Base-by-base conservation (phyloP, 1,140 invertebrate species). In the Leptopilina boulardi region DNA sequence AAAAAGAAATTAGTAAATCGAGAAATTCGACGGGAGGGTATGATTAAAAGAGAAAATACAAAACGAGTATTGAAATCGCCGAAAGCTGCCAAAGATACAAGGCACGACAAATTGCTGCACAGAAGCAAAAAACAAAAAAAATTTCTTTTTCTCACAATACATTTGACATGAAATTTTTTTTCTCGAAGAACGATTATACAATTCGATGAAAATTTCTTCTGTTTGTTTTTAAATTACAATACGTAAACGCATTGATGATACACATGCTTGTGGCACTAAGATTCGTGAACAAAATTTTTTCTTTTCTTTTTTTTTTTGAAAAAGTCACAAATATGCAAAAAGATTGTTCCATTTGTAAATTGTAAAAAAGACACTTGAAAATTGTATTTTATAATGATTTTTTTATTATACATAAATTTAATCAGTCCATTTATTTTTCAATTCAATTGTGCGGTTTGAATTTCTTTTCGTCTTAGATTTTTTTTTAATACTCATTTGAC, bases 61-160 rank as follows among this genome's bases (percentile, higher is more conserved):
- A 89, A 90, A 89, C 89, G 87, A 90, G 84, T 85, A 74, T 78
- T 84, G 34, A 84, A 87, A 87, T 89, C 82, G 85, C 77, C 84
- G 80, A 88, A 87, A 88, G 86, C 89, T 86, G 83, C 84, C 85
- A 89, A 38, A 83, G 86, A 88, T 78, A 89, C 83, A 90, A 89
- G 89, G 87, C 89, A 90, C 89, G 86, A 90, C 84, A 87, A 87
- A 89, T 87, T 89, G 87, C 86, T 89, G 85, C 80, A 83, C 82
- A 81, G 79, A 87, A 89, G 87, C 84, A 78, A 83, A 84, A 38
- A 38, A 78, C n/a, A n/a, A n/a, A n/a, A n/a, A n/a, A n/a, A n/a
- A n/a, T n/a, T n/a, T n/a, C n/a, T 18, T 18, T 18, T 51, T 23
- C 23, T 23, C 10, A 19, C 10, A 59, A 23, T 59, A 23, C 21